phyloP scores from a whole-genome alignment of 2,797 vertebrate genomes.

The Enteromius argenteus region DNA sequence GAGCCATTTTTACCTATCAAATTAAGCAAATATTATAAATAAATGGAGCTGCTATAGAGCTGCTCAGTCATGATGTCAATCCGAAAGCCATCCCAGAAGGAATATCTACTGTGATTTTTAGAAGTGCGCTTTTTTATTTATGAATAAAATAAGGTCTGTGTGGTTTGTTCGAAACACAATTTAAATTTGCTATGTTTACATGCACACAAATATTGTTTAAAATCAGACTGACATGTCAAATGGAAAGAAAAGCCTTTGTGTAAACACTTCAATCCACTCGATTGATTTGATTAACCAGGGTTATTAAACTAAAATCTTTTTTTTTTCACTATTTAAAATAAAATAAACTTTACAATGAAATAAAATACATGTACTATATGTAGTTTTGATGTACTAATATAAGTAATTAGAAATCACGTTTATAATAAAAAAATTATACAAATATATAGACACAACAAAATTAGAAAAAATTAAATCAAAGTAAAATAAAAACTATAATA shows the following conservation, averaged over 20 bases:
- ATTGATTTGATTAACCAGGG: not conserved
- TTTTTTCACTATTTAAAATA: no score
- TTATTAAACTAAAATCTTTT: no score
- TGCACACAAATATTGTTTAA: not conserved
- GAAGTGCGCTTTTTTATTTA: not conserved
- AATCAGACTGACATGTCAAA: not conserved
- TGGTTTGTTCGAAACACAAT: not conserved
- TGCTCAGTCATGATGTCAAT: conserved; percentile 5
- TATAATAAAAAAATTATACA: not conserved
- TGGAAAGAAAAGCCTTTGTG: not conserved
- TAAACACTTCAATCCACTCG: not conserved
- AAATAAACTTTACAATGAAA: no score
- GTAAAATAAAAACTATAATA: not conserved
- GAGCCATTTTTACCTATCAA: conserved; percentile 95
- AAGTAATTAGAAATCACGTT: not conserved
- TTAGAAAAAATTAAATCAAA: not conserved
- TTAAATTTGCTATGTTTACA: not conserved
- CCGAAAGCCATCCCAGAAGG: not conserved
- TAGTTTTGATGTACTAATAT: not conserved
- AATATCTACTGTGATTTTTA: not conserved
- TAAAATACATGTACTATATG: not conserved
- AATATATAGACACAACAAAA: not conserved
- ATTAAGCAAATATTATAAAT: conserved; percentile 17
- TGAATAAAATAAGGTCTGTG: not conserved
- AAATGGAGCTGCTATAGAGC: not conserved